A percentile compares a stretch with the other conserved stretches of the same genome.
These are phyloP conservation scores for Saccostrea echinata DNA, from an alignment of 1,140 invertebrate species.

Conservation along the genomic window DNA sequence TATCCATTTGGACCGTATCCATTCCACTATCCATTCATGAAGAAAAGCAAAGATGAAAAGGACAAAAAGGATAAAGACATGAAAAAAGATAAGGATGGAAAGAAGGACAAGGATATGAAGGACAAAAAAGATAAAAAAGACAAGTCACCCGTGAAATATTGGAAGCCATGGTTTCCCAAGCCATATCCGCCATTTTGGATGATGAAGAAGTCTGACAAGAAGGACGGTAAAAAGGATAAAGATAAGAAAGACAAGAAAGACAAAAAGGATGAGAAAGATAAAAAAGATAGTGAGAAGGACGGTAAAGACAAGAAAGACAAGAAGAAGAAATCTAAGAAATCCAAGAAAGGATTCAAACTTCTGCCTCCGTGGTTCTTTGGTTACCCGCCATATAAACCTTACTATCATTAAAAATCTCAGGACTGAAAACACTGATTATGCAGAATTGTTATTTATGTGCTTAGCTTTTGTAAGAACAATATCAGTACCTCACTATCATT, in stretches of 20 bases:
- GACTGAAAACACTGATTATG: no score
- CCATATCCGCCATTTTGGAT: background rate
- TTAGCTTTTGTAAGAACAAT: no score
- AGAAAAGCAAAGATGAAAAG: background rate
- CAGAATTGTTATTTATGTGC: no score
- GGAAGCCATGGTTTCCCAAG: background rate
- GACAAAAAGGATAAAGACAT: background rate
- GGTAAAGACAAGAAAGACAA: background rate
- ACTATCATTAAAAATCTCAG: background rate
- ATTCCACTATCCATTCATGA: background rate
- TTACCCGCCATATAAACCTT: background rate
- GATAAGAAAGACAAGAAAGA: background rate
- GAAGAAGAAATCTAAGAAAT: background rate
- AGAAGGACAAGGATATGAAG: background rate
- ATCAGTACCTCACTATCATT: no score
- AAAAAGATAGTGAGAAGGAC: background rate
- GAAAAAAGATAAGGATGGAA: background rate
- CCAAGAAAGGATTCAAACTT: background rate
- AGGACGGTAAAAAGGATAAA: background rate
- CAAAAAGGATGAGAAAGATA: background rate
- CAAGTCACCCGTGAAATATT: background rate
- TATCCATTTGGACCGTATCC: constrained; percentile 6
- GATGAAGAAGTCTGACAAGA: background rate
- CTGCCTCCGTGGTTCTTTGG: background rate
- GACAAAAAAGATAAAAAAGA: background rate